Percentiles rank a stretch among this genome's conserved stretches.
Evolutionary conservation across 2,797 vertebrate species (phyloP).

Genomic region (Amblyraja radiata): DNA sequence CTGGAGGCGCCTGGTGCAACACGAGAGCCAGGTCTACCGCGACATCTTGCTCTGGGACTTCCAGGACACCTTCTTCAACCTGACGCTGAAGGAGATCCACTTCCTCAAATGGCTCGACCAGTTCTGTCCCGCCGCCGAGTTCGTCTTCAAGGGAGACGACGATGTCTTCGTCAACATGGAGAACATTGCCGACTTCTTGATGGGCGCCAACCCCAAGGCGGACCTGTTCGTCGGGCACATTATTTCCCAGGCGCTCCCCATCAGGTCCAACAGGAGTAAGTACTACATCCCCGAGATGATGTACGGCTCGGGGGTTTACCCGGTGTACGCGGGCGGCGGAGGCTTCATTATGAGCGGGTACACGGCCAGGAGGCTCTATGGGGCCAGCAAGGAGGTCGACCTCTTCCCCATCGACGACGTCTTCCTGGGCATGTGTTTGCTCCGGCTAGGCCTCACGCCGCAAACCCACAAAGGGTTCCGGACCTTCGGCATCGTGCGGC

Average conservation of each 20-base stretch:
- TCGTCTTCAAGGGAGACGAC: conserved; percentile 88
- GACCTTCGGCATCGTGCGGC: conserved; percentile 83
- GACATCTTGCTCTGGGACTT: conserved; percentile 95
- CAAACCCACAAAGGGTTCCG: conserved; percentile 80
- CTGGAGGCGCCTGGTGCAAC: conserved; percentile 78
- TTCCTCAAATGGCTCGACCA: conserved; percentile 84
- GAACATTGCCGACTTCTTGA: conserved; percentile 84
- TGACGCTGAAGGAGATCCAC: conserved; percentile 94
- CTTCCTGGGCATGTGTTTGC: conserved; percentile 95
- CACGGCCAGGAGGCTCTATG: conserved; percentile 71
- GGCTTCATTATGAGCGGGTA: conserved; percentile 83
- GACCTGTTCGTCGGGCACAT: conserved; percentile 91
- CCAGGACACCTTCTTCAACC: conserved; percentile 91
- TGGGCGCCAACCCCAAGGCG: conserved; percentile 50
- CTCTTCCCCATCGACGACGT: conserved; percentile 95
- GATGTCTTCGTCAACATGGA: conserved; percentile 90
- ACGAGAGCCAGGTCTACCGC: conserved; percentile 72
- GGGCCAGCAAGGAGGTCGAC: conserved; percentile 82
- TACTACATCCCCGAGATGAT: conserved; percentile 86
- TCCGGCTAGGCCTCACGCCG: conserved; percentile 76
- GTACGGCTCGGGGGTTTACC: conserved; percentile 79
- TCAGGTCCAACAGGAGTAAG: conserved; percentile 75
- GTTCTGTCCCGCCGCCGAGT: conserved; percentile 72
- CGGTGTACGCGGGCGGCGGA: conserved; percentile 83
- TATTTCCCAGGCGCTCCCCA: conserved; percentile 81